phyloP scores from a whole-genome alignment of 2,888 invertebrate genomes.

The Automeris io region DNA sequence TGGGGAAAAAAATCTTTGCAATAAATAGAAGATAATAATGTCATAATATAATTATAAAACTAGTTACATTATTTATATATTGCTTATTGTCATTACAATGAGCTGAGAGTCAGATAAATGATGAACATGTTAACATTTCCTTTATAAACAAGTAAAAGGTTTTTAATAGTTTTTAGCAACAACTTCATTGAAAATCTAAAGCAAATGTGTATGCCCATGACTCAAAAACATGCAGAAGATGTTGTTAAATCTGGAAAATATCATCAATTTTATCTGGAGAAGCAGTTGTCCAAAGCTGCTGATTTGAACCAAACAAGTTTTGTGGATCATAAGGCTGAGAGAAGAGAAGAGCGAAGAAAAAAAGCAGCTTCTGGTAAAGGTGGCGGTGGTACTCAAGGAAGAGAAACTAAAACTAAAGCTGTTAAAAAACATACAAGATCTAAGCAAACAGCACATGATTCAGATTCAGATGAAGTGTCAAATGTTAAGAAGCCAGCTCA shows the following conservation, averaged over 20 bases:
- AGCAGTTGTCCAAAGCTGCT: slow-evolving; percentile 73
- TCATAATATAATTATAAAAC: no score
- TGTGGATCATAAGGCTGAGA: slow-evolving; percentile 79
- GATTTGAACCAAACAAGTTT: slow-evolving; percentile 45
- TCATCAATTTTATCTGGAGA: slow-evolving; percentile 84
- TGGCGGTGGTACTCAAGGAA: slow-evolving; percentile 94
- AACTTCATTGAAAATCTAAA: slow-evolving; percentile 82
- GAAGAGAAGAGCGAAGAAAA: slow-evolving; percentile 91
- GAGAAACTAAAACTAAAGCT: slow-evolving; percentile 96
- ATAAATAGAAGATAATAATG: no score
- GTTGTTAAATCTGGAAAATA: slow-evolving; percentile 84
- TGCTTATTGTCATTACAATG: no score
- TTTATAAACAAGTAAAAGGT: no score
- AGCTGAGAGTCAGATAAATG: no score
- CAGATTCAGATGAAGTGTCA: slow-evolving; percentile 81
- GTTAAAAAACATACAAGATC: slow-evolving; percentile 87
- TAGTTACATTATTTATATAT: no score
- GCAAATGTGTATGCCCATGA: slow-evolving; percentile 81
- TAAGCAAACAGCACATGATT: slow-evolving; percentile 78
- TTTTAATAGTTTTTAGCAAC: slow-evolving; percentile 75
- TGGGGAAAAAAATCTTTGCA: no score
- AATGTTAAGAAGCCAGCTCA: slow-evolving; percentile 54
- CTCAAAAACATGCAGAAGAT: slow-evolving; percentile 81
- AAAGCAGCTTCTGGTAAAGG: slow-evolving; percentile 92
- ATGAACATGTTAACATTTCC: no score